These are phyloP conservation scores for Parambassis ranga DNA, from an alignment of 2,797 vertebrate genomes.

Conservation along the genomic window DNA sequence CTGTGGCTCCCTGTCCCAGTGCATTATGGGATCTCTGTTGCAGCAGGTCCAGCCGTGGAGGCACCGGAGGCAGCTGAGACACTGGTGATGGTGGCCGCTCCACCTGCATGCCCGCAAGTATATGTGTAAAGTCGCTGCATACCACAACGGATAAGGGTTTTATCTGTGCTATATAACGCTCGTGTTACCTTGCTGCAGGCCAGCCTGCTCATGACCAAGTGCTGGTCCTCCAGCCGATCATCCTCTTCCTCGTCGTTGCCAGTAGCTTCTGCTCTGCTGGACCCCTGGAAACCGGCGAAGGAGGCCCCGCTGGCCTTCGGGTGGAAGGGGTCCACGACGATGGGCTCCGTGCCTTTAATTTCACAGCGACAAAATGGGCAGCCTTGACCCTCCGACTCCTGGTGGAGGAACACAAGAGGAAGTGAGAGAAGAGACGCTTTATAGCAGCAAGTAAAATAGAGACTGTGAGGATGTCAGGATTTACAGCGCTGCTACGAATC, in stretches of 20 bases:
- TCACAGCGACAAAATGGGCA: conserved; percentile 98
- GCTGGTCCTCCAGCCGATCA: conserved; percentile 91
- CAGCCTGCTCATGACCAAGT: conserved; percentile 94
- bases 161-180: not conserved
- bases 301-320: conserved; percentile 82
- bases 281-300: conserved; percentile 83
- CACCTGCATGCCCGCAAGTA: conserved; percentile 74
- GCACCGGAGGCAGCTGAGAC: conserved; percentile 92
- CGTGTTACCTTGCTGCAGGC: conserved; percentile 87
- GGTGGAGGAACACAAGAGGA: not conserved
- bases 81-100: conserved; percentile 94
- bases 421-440: too few species aligned
- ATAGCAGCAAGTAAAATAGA: not conserved
- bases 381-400: conserved; percentile 98
- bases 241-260: conserved; percentile 93
- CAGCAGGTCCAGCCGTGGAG: conserved; percentile 91
- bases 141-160: not conserved
- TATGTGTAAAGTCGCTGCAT: not conserved
- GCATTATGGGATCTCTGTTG: conserved; percentile 84
- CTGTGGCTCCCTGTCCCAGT: conserved; percentile 83
- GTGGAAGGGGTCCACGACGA: conserved; percentile 96
- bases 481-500: not conserved
- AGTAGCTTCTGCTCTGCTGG: conserved; percentile 81
- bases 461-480: not conserved
- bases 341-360: conserved; percentile 97